These are phyloP conservation scores for Pheosia gnoma DNA, from an alignment of 2,888 invertebrate species.

Conservation along the genomic window DNA sequence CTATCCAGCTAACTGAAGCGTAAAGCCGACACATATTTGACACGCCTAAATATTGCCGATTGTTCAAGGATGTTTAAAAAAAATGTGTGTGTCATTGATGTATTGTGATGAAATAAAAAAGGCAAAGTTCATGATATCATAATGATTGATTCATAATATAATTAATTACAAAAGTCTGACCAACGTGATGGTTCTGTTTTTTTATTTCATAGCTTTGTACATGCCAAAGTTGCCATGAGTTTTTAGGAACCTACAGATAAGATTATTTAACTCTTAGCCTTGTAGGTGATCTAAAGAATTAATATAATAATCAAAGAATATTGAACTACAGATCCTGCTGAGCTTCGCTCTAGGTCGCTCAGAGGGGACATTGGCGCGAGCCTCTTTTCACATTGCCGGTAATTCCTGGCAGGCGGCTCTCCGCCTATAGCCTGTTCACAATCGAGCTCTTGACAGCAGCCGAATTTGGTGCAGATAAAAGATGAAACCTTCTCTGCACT, in stretches of 20 bases:
- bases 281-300: too few species aligned
- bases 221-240: too few species aligned
- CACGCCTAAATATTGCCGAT: background rate
- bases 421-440: constrained; percentile 21
- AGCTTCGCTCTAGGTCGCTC: background rate
- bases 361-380: constrained; percentile 47
- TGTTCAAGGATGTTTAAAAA: background rate
- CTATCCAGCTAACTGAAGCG: constrained; percentile 60
- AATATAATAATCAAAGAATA: background rate
- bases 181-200: too few species aligned
- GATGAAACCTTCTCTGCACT: constrained; percentile 28
- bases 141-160: too few species aligned
- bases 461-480: constrained; percentile 34
- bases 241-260: too few species aligned
- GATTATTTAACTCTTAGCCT: too few species aligned
- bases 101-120: background rate
- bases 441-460: constrained; percentile 3
- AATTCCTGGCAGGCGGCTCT: constrained; percentile 35
- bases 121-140: too few species aligned
- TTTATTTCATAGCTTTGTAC: too few species aligned
- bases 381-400: constrained; percentile 54
- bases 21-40: constrained; percentile 65
- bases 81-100: background rate
- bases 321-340: background rate
- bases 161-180: too few species aligned